Conservation (phyloP, 2,113 vertebrate species). For the Erpornis zantholeuca region DNA sequence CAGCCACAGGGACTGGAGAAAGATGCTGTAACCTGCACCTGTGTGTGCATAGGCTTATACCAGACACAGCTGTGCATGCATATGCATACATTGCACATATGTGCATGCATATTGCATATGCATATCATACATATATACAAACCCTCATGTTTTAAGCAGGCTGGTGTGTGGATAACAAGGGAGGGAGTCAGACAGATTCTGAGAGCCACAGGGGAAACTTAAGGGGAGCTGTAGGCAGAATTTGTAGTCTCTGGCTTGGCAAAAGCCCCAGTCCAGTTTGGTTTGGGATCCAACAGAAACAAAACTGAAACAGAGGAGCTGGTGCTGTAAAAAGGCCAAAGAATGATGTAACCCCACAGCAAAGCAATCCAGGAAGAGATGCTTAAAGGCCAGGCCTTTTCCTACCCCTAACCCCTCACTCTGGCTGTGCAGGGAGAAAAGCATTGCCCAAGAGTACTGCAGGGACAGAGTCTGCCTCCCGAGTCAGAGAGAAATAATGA, state of each 20-base stretch:
- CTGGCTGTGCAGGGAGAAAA: background rate
- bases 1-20: background rate
- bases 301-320: background rate
- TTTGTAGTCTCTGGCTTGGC: background rate
- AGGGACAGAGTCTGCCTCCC: background rate
- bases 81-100: no score
- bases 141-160: background rate
- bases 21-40: background rate
- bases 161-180: background rate
- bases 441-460: background rate
- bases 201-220: background rate
- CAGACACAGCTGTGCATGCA: background rate
- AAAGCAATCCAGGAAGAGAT: background rate
- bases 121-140: background rate
- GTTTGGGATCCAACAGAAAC: background rate
- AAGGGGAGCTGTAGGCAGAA: background rate
- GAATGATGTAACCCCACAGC: rapidly evolving
- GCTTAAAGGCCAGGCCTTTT: background rate
- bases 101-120: background rate
- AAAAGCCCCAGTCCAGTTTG: background rate
- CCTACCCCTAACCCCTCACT: background rate
- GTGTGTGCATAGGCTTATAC: no score
- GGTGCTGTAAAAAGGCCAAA: background rate
- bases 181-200: background rate
- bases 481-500: background rate